Conservation (phyloP, 2,113 vertebrate genomes). For the Hystrix brachyura region DNA sequence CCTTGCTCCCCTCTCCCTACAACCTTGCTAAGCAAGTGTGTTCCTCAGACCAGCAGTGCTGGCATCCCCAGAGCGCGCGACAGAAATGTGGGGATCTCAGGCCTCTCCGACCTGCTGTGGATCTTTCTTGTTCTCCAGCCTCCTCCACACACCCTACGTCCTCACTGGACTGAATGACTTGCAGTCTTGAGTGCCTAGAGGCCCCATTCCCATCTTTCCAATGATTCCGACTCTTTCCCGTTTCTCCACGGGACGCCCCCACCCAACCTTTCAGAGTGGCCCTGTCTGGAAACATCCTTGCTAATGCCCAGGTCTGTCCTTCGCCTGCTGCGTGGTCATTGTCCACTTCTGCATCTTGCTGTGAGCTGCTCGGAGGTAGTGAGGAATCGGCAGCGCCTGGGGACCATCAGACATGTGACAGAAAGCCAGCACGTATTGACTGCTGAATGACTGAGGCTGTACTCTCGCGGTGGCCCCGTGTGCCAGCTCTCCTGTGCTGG, state of each 20-base stretch:
- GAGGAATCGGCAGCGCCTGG: not conserved
- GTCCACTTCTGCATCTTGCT: not conserved
- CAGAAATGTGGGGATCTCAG: not conserved
- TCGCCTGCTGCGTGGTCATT: too few species aligned
- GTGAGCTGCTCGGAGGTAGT: not conserved
- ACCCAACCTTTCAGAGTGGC: not conserved
- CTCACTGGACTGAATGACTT: not conserved
- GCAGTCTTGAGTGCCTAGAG: not conserved
- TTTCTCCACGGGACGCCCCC: not conserved
- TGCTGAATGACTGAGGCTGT: not conserved
- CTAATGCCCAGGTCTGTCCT: too few species aligned
- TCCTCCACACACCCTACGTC: not conserved
- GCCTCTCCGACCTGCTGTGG: not conserved
- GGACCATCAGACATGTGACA: not conserved
- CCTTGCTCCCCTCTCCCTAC: not conserved
- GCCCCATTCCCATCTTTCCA: not conserved
- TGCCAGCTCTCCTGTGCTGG: not conserved
- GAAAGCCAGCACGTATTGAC: not conserved
- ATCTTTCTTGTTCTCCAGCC: not conserved
- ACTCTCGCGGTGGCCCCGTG: not conserved
- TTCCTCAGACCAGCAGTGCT: not conserved
- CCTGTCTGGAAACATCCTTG: not conserved
- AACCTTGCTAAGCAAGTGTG: not conserved
- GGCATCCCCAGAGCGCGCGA: not conserved
- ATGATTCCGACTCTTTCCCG: not conserved